A percentile compares a stretch with the other conserved stretches of the same genome.
Evolutionary conservation across 2,113 vertebrate genomes (phyloP).

Genomic region (Hypomesus transpacificus): DNA sequence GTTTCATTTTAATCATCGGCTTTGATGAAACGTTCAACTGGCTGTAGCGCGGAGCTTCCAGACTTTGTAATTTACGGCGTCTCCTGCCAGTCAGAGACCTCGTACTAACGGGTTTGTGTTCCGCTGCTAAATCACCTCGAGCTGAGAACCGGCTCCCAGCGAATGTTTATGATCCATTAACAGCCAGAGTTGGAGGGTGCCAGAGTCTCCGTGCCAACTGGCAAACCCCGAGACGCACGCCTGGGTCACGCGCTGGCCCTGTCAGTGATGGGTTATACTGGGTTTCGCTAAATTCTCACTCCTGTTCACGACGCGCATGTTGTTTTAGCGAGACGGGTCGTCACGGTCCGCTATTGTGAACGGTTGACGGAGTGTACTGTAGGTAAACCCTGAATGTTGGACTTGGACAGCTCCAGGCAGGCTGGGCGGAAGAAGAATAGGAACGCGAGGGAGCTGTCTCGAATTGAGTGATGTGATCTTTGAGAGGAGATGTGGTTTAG

Average conservation of each 20-base stretch:
- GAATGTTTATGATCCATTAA: slow-evolving; percentile 67
- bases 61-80: slow-evolving; percentile 42
- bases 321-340: slow-evolving; percentile 56
- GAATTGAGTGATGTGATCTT: slow-evolving; percentile 59
- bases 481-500: slow-evolving; percentile 66
- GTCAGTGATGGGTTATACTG: slow-evolving; percentile 51
- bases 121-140: slow-evolving; percentile 62
- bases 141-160: slow-evolving; percentile 60
- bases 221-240: slow-evolving; percentile 27
- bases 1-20: no score
- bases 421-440: slow-evolving; percentile 31
- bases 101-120: slow-evolving; percentile 63
- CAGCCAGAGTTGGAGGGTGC: slow-evolving; percentile 48
- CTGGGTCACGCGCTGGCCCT: neutral
- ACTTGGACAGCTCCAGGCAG: slow-evolving; percentile 57
- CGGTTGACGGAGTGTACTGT: slow-evolving; percentile 43
- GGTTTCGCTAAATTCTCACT: slow-evolving; percentile 51
- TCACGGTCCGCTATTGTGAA: slow-evolving; percentile 48
- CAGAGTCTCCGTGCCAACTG: slow-evolving; percentile 56
- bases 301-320: slow-evolving; percentile 57
- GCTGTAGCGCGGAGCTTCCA: slow-evolving; percentile 35
- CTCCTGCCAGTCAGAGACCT: slow-evolving; percentile 50
- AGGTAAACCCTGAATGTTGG: slow-evolving; percentile 55
- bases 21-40: slow-evolving; percentile 48
- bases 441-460: slow-evolving; percentile 52